These are phyloP conservation scores for Trichomalopsis sarcophagae DNA, from an alignment of 1,140 invertebrate species.

Conservation along the genomic window DNA sequence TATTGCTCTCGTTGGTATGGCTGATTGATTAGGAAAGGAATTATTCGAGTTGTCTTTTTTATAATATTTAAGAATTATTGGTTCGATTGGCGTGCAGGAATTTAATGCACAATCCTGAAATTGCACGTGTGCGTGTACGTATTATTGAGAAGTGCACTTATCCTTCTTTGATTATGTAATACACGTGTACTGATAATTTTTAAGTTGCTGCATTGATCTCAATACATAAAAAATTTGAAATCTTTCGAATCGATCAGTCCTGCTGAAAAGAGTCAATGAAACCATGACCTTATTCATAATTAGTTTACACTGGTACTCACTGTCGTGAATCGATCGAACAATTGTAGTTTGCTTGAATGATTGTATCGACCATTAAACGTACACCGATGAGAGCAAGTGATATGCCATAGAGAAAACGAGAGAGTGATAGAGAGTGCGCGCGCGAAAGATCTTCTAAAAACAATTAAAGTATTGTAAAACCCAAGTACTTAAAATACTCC, in stretches of 20 bases:
- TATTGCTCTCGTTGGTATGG: not conserved
- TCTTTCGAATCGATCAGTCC: constrained; percentile 10
- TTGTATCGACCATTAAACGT: constrained; percentile 26
- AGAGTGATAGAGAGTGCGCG: constrained; percentile 9
- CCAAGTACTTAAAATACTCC: constrained; percentile 57
- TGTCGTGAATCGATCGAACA: constrained; percentile 1
- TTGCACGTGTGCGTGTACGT: not conserved
- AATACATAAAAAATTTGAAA: not conserved
- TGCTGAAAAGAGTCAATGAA: not conserved
- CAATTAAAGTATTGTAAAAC: constrained; percentile 42
- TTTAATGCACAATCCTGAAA: not conserved
- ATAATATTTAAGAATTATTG: not conserved
- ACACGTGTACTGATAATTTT: too few species aligned
- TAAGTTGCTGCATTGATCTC: not conserved
- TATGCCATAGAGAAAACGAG: constrained; percentile 6
- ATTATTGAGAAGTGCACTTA: not conserved
- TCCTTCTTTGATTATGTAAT: not conserved
- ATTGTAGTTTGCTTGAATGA: constrained; percentile 38
- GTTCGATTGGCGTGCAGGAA: not conserved
- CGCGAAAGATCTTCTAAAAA: constrained; percentile 22
- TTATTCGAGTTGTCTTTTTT: not conserved
- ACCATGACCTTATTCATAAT: not conserved
- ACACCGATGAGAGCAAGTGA: constrained; percentile 7
- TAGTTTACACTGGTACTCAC: not conserved
- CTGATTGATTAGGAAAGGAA: not conserved